Percentiles rank a stretch among this genome's conserved stretches.
phyloP scores from a whole-genome alignment of 2,888 invertebrate genomes.

The Morinoia aosen region DNA sequence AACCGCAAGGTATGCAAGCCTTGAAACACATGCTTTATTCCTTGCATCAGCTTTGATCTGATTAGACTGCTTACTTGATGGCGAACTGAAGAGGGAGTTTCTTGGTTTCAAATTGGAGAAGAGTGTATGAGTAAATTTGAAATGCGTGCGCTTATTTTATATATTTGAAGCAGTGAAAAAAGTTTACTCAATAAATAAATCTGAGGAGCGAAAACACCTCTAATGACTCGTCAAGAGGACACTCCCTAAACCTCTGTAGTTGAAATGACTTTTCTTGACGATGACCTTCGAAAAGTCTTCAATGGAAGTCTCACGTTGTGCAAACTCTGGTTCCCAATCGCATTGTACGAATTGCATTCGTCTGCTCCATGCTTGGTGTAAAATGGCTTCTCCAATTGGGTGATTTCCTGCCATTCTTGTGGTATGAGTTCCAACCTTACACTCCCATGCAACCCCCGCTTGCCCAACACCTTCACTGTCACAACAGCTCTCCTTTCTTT shows the following conservation, averaged over 20 bases:
- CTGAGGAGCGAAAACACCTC: background rate
- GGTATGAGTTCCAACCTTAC: background rate
- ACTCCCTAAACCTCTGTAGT: background rate
- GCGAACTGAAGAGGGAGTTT: background rate
- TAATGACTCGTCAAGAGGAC: background rate
- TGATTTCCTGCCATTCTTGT: slow-evolving; percentile 36
- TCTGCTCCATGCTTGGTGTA: background rate
- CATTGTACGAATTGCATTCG: background rate
- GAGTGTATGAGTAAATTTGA: background rate
- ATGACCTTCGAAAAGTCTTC: background rate
- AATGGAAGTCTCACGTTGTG: background rate
- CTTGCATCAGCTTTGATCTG: background rate
- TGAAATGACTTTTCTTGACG: background rate
- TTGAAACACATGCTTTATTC: background rate
- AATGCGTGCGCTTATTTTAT: background rate
- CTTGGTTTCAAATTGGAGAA: background rate
- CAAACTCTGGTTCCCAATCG: background rate
- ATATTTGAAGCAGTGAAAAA: background rate
- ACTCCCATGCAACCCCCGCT: background rate
- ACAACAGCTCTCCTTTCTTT: background rate
- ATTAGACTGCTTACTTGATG: background rate
- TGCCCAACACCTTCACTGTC: background rate
- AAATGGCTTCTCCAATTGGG: background rate
- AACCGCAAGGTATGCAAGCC: background rate
- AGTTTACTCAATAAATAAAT: background rate